These are phyloP conservation scores for Ectemnius continuus DNA, from an alignment of 2,888 invertebrate species.

Conservation along the genomic window DNA sequence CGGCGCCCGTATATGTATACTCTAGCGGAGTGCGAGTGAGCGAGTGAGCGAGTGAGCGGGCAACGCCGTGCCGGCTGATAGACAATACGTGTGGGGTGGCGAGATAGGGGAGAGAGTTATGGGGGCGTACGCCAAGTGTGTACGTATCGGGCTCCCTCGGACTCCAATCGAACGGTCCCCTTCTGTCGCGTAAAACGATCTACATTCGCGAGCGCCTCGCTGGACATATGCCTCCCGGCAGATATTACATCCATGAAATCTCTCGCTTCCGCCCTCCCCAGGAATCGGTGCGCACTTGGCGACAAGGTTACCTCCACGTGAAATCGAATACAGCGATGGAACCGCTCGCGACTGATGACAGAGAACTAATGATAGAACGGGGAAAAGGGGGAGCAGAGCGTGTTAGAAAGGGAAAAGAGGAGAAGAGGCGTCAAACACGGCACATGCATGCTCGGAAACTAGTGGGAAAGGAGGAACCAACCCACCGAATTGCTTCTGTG, in stretches of 20 bases:
- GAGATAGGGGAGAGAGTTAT: slow-evolving; percentile 41
- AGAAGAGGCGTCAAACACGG: background rate
- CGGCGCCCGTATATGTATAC: slow-evolving; percentile 65
- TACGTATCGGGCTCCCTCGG: too few species aligned
- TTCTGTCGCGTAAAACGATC: slow-evolving; percentile 7
- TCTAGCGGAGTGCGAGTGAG: slow-evolving; percentile 21
- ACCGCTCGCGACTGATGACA: background rate
- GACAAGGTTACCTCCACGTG: background rate
- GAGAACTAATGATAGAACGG: too few species aligned
- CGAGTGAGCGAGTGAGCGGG: slow-evolving; percentile 37
- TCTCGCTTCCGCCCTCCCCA: background rate
- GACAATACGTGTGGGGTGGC: slow-evolving; percentile 35
- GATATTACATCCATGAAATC: too few species aligned
- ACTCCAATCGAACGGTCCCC: slow-evolving; percentile 1
- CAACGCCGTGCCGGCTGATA: slow-evolving; percentile 55
- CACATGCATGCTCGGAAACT: background rate
- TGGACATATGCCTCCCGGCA: slow-evolving; percentile 4
- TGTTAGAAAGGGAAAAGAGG: slow-evolving; percentile 22
- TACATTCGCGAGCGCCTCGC: background rate
- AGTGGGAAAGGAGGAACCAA: slow-evolving; percentile 3
- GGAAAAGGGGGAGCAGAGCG: background rate
- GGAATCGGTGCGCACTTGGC: background rate
- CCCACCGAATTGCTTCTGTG: background rate
- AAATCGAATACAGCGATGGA: slow-evolving; percentile 10
- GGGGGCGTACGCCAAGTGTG: slow-evolving; percentile 46